Evolutionary conservation across 2,888 invertebrate genomes (phyloP).

Genomic region (Keiferia lycopersicella): DNA sequence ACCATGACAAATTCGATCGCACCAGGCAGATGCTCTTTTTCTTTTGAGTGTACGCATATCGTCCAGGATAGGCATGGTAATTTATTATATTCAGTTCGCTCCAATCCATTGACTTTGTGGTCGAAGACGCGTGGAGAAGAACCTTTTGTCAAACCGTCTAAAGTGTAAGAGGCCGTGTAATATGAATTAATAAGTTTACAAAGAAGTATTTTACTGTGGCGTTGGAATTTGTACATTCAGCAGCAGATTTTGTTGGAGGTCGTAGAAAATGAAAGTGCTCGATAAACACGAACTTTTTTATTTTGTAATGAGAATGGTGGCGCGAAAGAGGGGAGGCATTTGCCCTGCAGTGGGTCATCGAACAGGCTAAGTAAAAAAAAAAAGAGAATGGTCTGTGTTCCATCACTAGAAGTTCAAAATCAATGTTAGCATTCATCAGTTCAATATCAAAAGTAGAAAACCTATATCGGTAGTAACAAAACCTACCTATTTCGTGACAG

Average conservation of each 20-base stretch:
- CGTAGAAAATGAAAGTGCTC: background rate
- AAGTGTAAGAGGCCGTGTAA: slow-evolving; percentile 77
- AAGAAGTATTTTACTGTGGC: slow-evolving; percentile 66
- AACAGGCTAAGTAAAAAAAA: too few species aligned
- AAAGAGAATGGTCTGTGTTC: too few species aligned
- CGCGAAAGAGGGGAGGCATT: too few species aligned
- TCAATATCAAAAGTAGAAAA: too few species aligned
- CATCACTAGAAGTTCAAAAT: too few species aligned
- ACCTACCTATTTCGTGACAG: too few species aligned
- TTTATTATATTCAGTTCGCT: slow-evolving; percentile 76
- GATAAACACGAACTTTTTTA: too few species aligned
- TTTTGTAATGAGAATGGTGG: too few species aligned
- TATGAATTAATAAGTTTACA: slow-evolving; percentile 81
- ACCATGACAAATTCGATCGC: background rate
- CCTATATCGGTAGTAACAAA: too few species aligned
- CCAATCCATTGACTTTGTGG: slow-evolving; percentile 71
- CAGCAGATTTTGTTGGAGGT: background rate
- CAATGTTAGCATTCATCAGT: too few species aligned
- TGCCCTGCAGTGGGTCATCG: too few species aligned
- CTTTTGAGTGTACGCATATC: slow-evolving; percentile 49
- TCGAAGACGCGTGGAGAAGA: slow-evolving; percentile 61
- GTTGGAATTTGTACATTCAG: slow-evolving; percentile 40
- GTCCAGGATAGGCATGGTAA: slow-evolving; percentile 66
- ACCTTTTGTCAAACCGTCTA: slow-evolving; percentile 72
- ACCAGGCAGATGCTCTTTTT: slow-evolving; percentile 8